Percentiles rank a stretch among this genome's conserved stretches.
These are phyloP conservation scores for Coboldia fuscipes DNA, from an alignment of 1,140 invertebrate species.

Conservation along the genomic window DNA sequence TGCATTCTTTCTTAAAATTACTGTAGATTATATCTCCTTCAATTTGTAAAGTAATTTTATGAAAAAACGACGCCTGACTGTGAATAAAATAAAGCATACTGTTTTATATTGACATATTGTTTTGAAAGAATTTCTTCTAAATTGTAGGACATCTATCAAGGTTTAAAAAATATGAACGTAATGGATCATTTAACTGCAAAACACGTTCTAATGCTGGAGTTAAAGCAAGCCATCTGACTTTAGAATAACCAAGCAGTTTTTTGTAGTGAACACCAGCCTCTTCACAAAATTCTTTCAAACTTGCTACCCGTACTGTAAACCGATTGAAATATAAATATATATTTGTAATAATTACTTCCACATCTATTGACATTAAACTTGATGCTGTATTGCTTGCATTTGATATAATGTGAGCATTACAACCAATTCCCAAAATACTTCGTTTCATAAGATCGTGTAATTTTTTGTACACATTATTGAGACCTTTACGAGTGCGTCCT, in stretches of 20 bases:
- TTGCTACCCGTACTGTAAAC: conserved; percentile 7
- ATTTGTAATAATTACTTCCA: conserved; percentile 5
- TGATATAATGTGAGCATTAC: conserved; percentile 6
- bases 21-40: too few relatives aligned
- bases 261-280: conserved; percentile 6
- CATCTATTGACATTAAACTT: conserved; percentile 5
- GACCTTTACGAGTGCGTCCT: not conserved
- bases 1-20: too few relatives aligned
- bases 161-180: not conserved
- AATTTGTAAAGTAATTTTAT: too few relatives aligned
- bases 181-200: not conserved
- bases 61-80: too few relatives aligned
- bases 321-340: conserved; percentile 8
- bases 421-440: conserved; percentile 6
- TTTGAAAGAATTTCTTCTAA: not conserved
- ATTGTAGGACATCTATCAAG: not conserved
- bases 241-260: conserved; percentile 5
- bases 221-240: conserved; percentile 6
- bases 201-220: not conserved
- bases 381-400: conserved; percentile 6
- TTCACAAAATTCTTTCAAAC: conserved; percentile 7
- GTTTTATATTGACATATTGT: too few relatives aligned
- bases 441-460: conserved; percentile 1
- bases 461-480: not conserved
- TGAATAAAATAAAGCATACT: too few relatives aligned